A percentile compares a stretch with the other conserved stretches of the same genome.
Evolutionary conservation across 2,888 invertebrate species (phyloP).

Genomic region (Cistogaster globosa): DNA sequence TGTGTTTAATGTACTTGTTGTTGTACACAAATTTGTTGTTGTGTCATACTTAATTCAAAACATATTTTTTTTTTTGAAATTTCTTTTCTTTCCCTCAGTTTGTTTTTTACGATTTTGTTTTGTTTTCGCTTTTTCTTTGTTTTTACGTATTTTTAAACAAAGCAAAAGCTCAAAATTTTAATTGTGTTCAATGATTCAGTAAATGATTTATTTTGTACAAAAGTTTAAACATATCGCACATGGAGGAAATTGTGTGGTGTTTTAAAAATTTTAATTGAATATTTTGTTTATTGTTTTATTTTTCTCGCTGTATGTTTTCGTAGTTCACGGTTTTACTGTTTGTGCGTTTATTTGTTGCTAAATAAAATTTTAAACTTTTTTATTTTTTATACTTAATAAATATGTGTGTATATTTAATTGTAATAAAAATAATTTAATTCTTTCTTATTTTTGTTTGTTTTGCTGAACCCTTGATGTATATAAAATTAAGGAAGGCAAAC

Average conservation of each 20-base stretch:
- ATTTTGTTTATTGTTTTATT: too few relatives aligned
- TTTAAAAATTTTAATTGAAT: too few relatives aligned
- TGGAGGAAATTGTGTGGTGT: neutral
- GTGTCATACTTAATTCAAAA: conserved; percentile 53
- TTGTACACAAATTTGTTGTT: conserved; percentile 32
- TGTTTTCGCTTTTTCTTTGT: conserved; percentile 12
- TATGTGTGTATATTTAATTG: neutral
- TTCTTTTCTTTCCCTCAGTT: neutral
- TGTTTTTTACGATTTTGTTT: conserved; percentile 27
- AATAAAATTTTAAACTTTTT: too few relatives aligned
- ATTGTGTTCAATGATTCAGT: conserved; percentile 66
- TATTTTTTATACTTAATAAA: conserved; percentile 7
- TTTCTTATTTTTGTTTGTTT: too few relatives aligned
- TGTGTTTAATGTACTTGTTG: neutral
- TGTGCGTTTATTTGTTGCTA: too few relatives aligned
- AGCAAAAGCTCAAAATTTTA: conserved; percentile 57
- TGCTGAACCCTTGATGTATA: too few relatives aligned
- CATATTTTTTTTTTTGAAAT: neutral
- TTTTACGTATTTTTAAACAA: conserved; percentile 39
- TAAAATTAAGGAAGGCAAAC: too few relatives aligned
- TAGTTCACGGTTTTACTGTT: too few relatives aligned
- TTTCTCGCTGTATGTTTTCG: too few relatives aligned
- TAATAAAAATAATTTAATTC: too few relatives aligned
- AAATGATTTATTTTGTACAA: conserved; percentile 57
- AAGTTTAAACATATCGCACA: conserved; percentile 1